A percentile compares a stretch with the other conserved stretches of the same genome.
Conservation (phyloP, 1,140 invertebrate genomes). For the Cydia fagiglandana region DNA sequence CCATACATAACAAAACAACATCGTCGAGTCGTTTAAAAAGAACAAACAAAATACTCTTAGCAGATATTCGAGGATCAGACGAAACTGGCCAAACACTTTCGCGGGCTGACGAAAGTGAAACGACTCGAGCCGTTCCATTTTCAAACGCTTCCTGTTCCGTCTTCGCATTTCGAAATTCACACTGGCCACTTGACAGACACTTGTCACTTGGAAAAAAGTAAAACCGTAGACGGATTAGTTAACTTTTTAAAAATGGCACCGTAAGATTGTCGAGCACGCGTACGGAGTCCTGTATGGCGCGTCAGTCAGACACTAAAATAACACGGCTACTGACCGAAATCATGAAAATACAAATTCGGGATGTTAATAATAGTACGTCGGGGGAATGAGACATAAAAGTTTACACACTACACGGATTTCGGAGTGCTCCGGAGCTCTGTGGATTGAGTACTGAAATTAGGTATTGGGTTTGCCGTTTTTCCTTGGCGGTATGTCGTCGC, state of each 20-base stretch:
- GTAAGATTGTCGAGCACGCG: conserved; percentile 43
- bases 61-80: conserved; percentile 42
- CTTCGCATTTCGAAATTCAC: conserved; percentile 38
- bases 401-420: conserved; percentile 16
- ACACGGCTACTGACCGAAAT: conserved; percentile 48
- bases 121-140: conserved; percentile 46
- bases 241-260: conserved; percentile 40
- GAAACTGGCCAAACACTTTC: conserved; percentile 40
- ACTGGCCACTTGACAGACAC: conserved; percentile 34
- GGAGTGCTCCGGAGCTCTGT: conserved; percentile 7
- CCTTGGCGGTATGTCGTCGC: conserved; percentile 16
- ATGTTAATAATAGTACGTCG: conserved; percentile 56
- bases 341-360: conserved; percentile 51
- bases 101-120: conserved; percentile 39
- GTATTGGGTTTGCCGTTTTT: conserved; percentile 1
- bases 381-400: conserved; percentile 27
- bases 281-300: conserved; percentile 48
- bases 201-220: conserved; percentile 15
- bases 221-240: conserved; percentile 30
- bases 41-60: conserved; percentile 32
- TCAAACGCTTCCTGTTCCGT: conserved; percentile 43
- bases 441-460: conserved; percentile 25
- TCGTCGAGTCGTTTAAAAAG: not conserved
- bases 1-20: not conserved
- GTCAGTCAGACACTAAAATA: conserved; percentile 45